phyloP scores from a whole-genome alignment of 64 coral and sea anemone species.

The Platygyra sinensis region DNA sequence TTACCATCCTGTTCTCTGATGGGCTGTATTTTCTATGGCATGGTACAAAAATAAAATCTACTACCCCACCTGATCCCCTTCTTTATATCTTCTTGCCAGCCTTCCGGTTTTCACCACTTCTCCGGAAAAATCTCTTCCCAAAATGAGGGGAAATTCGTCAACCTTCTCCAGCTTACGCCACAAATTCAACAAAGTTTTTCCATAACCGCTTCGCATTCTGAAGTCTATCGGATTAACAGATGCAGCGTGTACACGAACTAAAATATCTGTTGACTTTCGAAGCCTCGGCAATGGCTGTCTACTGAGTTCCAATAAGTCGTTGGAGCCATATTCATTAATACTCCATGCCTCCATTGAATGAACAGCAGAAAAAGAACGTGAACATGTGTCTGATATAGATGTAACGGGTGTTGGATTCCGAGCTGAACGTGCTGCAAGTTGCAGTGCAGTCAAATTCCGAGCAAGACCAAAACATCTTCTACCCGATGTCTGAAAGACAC shows the following conservation, averaged over 20 bases:
- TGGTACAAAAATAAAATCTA: background rate
- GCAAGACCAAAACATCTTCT: background rate
- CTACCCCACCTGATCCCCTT: constrained; percentile 68
- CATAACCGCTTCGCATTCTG: constrained; percentile 83
- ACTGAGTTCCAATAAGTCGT: constrained; percentile 50
- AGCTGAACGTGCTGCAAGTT: background rate
- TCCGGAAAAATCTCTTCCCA: constrained; percentile 97
- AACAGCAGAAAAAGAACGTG: background rate
- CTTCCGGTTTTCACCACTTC: constrained; percentile 82
- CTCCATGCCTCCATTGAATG: constrained; percentile 80
- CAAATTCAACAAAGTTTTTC: constrained; percentile 64
- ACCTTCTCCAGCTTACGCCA: constrained; percentile 66
- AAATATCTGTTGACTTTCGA: constrained; percentile 58
- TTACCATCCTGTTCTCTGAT: background rate
- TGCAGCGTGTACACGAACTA: constrained; percentile 78
- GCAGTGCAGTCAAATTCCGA: no score
- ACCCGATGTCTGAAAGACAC: background rate
- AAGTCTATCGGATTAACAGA: constrained; percentile 91
- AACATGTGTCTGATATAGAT: background rate
- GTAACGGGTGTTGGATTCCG: no score
- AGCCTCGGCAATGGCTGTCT: constrained; percentile 38
- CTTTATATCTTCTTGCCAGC: constrained; percentile 64
- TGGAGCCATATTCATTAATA: constrained; percentile 60
- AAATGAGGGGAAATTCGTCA: constrained; percentile 80
- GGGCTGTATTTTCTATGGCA: background rate